Evolutionary conservation across 1,140 invertebrate species (phyloP).

Genomic region (Pachyrhynchus sulphureomaculatus): DNA sequence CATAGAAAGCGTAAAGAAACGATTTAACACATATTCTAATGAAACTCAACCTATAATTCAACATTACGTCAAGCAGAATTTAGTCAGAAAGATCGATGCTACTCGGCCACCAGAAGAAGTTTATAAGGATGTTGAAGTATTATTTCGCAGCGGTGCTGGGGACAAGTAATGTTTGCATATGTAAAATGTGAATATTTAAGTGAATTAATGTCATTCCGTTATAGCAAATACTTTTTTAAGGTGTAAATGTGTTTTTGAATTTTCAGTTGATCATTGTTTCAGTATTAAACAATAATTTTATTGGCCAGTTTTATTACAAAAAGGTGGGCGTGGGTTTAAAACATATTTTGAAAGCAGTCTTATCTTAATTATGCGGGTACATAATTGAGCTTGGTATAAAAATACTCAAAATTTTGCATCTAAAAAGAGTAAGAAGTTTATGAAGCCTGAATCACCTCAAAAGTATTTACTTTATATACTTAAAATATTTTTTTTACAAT

Average conservation of each 20-base stretch:
- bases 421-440: neutral
- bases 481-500: neutral
- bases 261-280: too few relatives aligned
- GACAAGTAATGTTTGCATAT: conserved; percentile 22
- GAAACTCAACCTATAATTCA: conserved; percentile 94
- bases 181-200: neutral
- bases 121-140: conserved; percentile 41
- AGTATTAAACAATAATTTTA: too few relatives aligned
- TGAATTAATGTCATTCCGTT: neutral
- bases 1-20: conserved; percentile 83
- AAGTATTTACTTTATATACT: neutral
- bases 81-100: conserved; percentile 81
- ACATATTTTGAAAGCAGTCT: too few relatives aligned
- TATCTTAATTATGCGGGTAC: too few relatives aligned
- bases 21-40: conserved; percentile 86
- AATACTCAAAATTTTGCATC: too few relatives aligned
- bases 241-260: too few relatives aligned
- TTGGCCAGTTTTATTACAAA: too few relatives aligned
- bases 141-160: conserved; percentile 34
- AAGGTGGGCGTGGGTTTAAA: too few relatives aligned
- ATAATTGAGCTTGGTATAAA: too few relatives aligned
- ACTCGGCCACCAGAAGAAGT: conserved; percentile 69
- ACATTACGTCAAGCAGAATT: conserved; percentile 70
- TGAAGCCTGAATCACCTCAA: neutral
- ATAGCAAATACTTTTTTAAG: too few relatives aligned